These are phyloP conservation scores for Apaloderma vittatum DNA, from an alignment of 2,113 vertebrate species.

Conservation along the genomic window DNA sequence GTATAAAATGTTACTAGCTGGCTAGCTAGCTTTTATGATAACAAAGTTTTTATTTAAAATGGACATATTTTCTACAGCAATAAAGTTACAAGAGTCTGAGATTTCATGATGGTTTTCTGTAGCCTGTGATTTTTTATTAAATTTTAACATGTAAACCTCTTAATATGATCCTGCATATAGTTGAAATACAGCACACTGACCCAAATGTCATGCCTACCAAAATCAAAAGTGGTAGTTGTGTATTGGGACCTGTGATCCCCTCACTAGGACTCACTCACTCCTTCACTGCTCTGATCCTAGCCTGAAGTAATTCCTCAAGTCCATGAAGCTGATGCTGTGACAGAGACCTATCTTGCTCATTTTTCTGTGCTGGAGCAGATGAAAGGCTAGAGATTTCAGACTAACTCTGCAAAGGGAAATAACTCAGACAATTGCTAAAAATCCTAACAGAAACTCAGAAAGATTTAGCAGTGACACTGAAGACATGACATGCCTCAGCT, in stretches of 20 bases:
- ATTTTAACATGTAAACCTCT: background rate
- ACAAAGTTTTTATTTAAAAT: background rate
- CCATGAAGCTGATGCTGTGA: background rate
- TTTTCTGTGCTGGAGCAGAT: background rate
- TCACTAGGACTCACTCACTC: background rate
- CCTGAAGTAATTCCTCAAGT: background rate
- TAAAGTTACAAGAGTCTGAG: background rate
- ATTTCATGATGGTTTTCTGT: background rate
- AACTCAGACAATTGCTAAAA: background rate
- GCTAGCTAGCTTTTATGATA: background rate
- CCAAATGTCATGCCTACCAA: background rate
- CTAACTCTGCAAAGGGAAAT: background rate
- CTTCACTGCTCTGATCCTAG: background rate
- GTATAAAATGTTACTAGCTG: rapidly evolving
- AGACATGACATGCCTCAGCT: background rate
- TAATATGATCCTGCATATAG: background rate
- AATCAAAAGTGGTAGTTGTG: background rate
- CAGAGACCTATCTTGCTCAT: background rate
- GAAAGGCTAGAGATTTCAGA: background rate
- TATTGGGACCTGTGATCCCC: background rate
- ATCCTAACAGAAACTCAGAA: background rate
- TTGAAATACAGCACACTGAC: background rate
- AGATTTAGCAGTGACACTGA: background rate
- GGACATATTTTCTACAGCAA: background rate
- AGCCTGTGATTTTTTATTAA: background rate